Evolutionary conservation across 2,888 invertebrate species (phyloP).

Genomic region (Apodemia duryi): DNA sequence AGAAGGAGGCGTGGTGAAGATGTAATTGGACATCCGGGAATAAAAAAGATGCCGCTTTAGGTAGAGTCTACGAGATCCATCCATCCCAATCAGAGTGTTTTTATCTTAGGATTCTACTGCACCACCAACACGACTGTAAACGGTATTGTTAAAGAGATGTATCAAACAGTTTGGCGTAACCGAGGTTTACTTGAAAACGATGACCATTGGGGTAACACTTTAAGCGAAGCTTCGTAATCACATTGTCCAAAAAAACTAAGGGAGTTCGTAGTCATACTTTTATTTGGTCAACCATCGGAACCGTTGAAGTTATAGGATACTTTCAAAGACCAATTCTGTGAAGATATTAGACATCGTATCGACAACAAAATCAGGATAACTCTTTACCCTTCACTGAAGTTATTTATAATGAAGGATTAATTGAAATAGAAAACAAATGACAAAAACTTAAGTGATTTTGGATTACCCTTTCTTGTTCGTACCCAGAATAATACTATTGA

Average conservation of each 20-base stretch:
- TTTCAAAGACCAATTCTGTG: constrained; percentile 33
- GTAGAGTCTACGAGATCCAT: constrained; percentile 18
- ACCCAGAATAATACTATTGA: constrained; percentile 35
- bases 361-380: constrained; percentile 33
- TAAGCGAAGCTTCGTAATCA: constrained; percentile 34
- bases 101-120: constrained; percentile 30
- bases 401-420: constrained; percentile 34
- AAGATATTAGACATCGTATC: constrained; percentile 34
- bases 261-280: constrained; percentile 33
- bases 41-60: constrained; percentile 27
- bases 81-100: constrained; percentile 20
- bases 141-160: constrained; percentile 32
- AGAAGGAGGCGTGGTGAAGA: constrained; percentile 30
- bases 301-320: constrained; percentile 33
- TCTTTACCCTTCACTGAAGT: constrained; percentile 33
- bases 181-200: constrained; percentile 36
- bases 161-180: constrained; percentile 33
- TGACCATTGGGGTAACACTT: constrained; percentile 36
- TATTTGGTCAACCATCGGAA: constrained; percentile 33
- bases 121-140: constrained; percentile 34
- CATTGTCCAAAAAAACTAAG: constrained; percentile 32
- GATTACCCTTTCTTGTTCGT: constrained; percentile 33
- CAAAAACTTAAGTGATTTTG: constrained; percentile 35
- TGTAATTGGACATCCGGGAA: constrained; percentile 31
- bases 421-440: constrained; percentile 29